These are phyloP conservation scores for Girardinus metallicus DNA, from an alignment of 2,797 vertebrate genomes.

Conservation along the genomic window DNA sequence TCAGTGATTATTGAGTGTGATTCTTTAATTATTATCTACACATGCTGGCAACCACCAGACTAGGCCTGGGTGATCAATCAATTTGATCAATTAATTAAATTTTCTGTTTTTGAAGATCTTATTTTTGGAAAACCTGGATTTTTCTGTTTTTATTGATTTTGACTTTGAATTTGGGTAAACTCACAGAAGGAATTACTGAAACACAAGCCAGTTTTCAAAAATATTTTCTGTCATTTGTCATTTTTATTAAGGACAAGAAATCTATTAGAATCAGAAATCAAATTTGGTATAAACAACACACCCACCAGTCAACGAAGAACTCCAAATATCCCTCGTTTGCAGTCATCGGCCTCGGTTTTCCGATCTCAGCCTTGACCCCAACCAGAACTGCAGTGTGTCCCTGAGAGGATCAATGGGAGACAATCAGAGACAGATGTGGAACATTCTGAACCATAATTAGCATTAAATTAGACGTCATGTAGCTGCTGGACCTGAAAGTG, in stretches of 20 bases:
- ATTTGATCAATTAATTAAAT: too few species aligned
- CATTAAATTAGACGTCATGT: not conserved
- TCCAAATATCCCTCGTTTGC: slow-evolving; percentile 73
- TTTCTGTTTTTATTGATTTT: too few species aligned
- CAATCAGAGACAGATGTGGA: not conserved
- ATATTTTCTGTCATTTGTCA: too few species aligned
- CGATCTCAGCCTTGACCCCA: slow-evolving; percentile 96
- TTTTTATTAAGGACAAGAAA: too few species aligned
- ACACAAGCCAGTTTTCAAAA: too few species aligned
- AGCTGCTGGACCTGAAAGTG: not conserved
- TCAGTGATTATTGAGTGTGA: too few species aligned
- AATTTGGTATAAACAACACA: not conserved
- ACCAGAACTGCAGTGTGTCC: slow-evolving; percentile 94
- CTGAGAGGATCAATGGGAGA: slow-evolving; percentile 66
- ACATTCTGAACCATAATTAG: not conserved
- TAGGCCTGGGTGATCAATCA: too few species aligned
- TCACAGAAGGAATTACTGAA: too few species aligned
- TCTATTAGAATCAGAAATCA: too few species aligned
- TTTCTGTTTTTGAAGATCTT: too few species aligned
- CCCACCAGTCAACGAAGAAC: slow-evolving; percentile 80
- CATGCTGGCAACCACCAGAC: slow-evolving; percentile 1
- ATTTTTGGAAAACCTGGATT: too few species aligned
- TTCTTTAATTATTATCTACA: not conserved
- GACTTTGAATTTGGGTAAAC: too few species aligned
- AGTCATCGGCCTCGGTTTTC: slow-evolving; percentile 81